Evolutionary conservation across 1,140 invertebrate species (phyloP), one percentile per base, ranked within the genome.

Genomic region (Ceratitis capitata): DNA sequence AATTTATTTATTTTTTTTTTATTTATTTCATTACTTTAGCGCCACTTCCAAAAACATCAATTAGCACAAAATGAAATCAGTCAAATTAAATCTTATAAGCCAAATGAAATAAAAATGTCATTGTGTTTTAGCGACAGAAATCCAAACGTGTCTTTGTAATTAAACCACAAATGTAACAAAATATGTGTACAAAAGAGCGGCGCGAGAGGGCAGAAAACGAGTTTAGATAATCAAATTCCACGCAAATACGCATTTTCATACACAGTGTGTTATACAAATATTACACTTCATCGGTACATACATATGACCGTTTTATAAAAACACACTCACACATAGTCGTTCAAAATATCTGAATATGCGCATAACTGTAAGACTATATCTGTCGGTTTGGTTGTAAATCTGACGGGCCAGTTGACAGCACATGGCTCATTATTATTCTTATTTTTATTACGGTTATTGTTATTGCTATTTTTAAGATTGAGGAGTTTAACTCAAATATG

Each of bases 401-500:
- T 42, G 64, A 45, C 64, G 64, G 35, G 19, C 64, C 35, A 42
- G 35, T 74, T 78, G 69, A 16, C 39, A 78, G 39, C 69, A n/a
- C n/a, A 5, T 12, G n/a, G 39, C 42, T 78, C 45, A 23, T 78
- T 45, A 26, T 78, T 78, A n/a, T 78, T 23, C n/a, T 23, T 3
- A n/a, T 56, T 2, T 47, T 64, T 64, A 32, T 64, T 35, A 14
- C 45, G 42, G 69, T 78, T 78, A 19, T 39, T 32, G 32, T 45
- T 45, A n/a, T n/a, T n/a, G n/a, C n/a, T n/a, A n/a, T n/a, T n/a
- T n/a, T n/a, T n/a, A n/a, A n/a, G n/a, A n/a, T n/a, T n/a, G n/a
- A n/a, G n/a, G n/a, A n/a, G n/a, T 39, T 78, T 47, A 78, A 78
- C n/a, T 32, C 69, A 78, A 45, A 78, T 78, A 45, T 78, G 69